Conservation (phyloP, 2,113 vertebrate genomes). For the Plotosus lineatus region DNA sequence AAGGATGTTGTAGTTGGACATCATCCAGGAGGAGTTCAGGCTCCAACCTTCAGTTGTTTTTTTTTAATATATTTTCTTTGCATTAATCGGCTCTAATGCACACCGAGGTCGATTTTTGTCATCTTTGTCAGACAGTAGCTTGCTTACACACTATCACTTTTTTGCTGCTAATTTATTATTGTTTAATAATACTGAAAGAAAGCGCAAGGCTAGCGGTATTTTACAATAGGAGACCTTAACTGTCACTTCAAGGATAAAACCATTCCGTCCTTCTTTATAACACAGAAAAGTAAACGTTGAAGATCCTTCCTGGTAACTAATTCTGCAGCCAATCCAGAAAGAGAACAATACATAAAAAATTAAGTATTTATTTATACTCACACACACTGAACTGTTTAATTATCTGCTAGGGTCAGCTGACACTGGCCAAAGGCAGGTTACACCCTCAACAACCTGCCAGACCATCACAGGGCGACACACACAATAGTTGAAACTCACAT, state of each 20-base stretch:
- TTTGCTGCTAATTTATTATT: not conserved
- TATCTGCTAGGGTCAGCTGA: no score
- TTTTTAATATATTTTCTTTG: no score
- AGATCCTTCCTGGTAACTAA: not conserved
- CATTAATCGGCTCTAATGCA: conserved; percentile 61
- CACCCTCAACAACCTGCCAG: no score
- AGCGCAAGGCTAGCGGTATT: not conserved
- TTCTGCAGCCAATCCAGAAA: no score
- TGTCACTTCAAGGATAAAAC: not conserved
- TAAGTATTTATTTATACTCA: no score
- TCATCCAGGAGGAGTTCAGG: conserved; percentile 49
- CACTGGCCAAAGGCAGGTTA: no score
- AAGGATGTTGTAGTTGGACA: not conserved
- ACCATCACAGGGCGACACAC: no score
- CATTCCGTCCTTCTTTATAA: no score
- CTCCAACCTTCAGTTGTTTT: conserved; percentile 57
- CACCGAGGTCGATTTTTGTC: conserved; percentile 65
- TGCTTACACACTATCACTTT: conserved; percentile 2
- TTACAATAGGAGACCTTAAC: not conserved
- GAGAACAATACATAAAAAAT: no score
- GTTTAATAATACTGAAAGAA: conserved; percentile 1
- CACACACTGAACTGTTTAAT: no score
- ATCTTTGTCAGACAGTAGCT: conserved; percentile 40
- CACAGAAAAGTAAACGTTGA: no score
- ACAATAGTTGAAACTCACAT: no score